Base-by-base conservation (phyloP, 2,797 vertebrate genomes). In the Brachymystax lenok region DNA sequence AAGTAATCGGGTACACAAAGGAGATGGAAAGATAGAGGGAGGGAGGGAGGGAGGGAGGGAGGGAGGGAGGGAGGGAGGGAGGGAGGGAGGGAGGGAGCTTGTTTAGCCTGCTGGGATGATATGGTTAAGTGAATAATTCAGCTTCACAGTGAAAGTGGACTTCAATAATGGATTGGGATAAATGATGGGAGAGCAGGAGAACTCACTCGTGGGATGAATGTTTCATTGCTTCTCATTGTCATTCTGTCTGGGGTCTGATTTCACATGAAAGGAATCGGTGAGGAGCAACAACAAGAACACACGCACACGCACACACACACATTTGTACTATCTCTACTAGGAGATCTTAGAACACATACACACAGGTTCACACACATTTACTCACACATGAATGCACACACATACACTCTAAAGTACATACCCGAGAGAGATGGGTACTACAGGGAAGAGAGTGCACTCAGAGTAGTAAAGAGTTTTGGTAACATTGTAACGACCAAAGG, bases 161-260 rank as follows among this genome's bases (percentile, higher is more conserved):
- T 74, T 84, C 61, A 78, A 80, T 80, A 76, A 80, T 78, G 54
- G 40, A 81, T 72, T 69, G 54, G 12, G 27, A 61, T 73, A 80
- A 66, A 74, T 51, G 63, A 17, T 46, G 79, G 3, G 14, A 54
- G 61, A 24, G 33, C 66, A 66, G 54, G 40, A 64, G 51, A 56
- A 30, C 7, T n/a, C 69, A 74, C 69, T 1, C 19, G 64, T 75
- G 52, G 14, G 50, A 35, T 40, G 13, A 16, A 64, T 35, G 21
- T 78, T 76, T 76, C 19, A 74, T 78, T 56, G 6, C 54, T 61
- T 30, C 70, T 71, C 69, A 13, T 74, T 73, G 19, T 50, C 56
- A 71, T 71, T 59, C 52, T 70, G 27, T 71, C 59, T 64, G 16
- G 35, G 40, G 17, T 51, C 70, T 64, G 13, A 46, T 71, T 51